Evolutionary conservation across 2,888 invertebrate species (phyloP), one percentile per base, ranked within the genome.

Genomic region (Rosalia funebris): DNA sequence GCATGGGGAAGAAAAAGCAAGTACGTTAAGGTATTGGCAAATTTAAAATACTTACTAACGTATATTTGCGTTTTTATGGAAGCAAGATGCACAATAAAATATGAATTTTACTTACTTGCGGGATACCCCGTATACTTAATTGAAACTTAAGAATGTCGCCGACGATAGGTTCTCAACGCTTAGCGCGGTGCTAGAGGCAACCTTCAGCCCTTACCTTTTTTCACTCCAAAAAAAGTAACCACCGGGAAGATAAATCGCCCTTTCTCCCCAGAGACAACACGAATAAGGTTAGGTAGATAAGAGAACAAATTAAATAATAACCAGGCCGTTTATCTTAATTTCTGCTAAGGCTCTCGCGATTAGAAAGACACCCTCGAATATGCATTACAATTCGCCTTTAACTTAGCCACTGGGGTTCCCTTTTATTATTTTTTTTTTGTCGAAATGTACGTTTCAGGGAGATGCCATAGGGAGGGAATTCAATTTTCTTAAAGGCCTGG

Each of bases 231-330:
- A 25, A 25, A 9, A 5, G 25, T 3, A 36, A 34, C 36, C 11
- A 34, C 4, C 37, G 37, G 25, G 17, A 55, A 55, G 55, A 55
- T 46, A 46, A 46, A 55, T 55, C 31, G 46, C 14, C 17, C 4
- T 11, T 34, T n/a, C 20, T 52, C 58, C 47, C 55, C 25, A 9
- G 55, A 10, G 58, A n/a, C 34, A 25, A 47, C 45, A 36, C 45
- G 58, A 58, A 44, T 58, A 57, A 48, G 54, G 55, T 55, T 55
- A 32, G 57, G 41, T 32, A 41, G 62, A 52, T 55, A 45, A 60
- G 62, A 63, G 60, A 58, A 60, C 60, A 62, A 68, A 65, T 64
- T 68, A 56, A 68, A 68, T 68, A 68, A 63, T 62, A 62, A 65
- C 65, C 54, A 57, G 32, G 46, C 56, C 50, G 37, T 57, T 63